Evolutionary conservation across 2,797 vertebrate genomes (phyloP), one percentile per base, ranked within the genome.

Genomic region (Anas acuta): DNA sequence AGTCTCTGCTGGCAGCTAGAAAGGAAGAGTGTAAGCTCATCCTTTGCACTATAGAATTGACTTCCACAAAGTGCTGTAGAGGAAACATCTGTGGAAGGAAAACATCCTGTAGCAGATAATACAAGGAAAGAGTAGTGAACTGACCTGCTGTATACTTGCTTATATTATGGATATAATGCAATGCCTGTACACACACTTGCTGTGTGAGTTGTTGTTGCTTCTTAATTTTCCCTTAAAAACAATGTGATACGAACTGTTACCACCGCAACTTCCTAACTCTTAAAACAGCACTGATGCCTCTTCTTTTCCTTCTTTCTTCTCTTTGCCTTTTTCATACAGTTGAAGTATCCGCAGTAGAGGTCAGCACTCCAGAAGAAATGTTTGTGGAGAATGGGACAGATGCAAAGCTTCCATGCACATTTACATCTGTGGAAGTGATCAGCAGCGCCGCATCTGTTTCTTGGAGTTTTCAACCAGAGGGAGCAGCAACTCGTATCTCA

Each of bases 311-410:
- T 21, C 39, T 76, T 57, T 86, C 28, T 72, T 85, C 43, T 77
- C 41, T 90, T n/a, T 57, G 12, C 75, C 75, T 75, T 33, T 85
- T 30, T 56, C 90, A 73, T 78, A 83, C 96, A 88, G 93, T 91
- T 15, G 86, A 74, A 19, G 94, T 96, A 1, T 97, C 96, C 12
- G 98, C 98, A 2, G 96, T 99, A 70, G 99, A 99, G 45, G 98
- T 99, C 3, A 97, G 97, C 39, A 97, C 98, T 2, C 98, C 98
- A 0, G 25, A 96, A 8, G 99, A 99, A 53, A 95, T 99, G 89
- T 97, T 98, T 16, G 97, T 99, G 71, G 98, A 98, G 95, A 99
- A 99, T 53, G 99, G 99, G 70, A 99, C 99, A 3, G 97, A 98
- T 0, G 99, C 98, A 9, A 97, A 97, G 78, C 98, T 99, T 14